phyloP scores from a whole-genome alignment of 2,797 vertebrate genomes.

The Chlorospingus flavigularis region DNA sequence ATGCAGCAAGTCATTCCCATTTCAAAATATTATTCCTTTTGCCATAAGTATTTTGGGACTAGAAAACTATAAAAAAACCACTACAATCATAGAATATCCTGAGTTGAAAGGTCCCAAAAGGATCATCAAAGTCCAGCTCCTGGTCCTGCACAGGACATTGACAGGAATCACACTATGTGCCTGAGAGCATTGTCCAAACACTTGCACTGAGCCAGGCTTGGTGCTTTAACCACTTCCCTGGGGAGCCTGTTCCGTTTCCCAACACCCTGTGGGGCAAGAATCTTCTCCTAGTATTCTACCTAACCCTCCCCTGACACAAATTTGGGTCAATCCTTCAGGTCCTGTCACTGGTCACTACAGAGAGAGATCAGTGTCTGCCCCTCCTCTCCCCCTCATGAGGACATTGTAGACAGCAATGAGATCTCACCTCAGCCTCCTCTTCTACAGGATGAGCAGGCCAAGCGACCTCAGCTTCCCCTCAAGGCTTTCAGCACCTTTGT shows the following conservation, averaged over 20 bases:
- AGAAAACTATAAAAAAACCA: neutral
- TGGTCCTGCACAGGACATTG: neutral
- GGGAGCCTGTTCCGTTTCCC: neutral
- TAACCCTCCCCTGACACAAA: neutral
- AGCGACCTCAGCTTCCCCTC: rapidly evolving
- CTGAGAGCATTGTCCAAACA: rapidly evolving
- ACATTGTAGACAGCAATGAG: neutral
- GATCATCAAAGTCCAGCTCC: neutral
- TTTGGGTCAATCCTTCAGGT: neutral
- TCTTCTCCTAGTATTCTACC: neutral
- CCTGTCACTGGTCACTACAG: neutral
- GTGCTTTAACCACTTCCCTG: neutral
- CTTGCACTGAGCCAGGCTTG: neutral
- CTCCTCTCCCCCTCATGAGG: neutral
- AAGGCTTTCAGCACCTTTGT: neutral
- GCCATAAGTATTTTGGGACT: neutral
- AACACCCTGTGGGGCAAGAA: neutral
- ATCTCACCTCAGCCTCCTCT: neutral
- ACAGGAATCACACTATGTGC: neutral
- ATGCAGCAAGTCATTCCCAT: neutral
- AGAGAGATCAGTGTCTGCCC: neutral
- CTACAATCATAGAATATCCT: neutral
- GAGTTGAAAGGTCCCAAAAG: neutral
- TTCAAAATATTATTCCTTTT: neutral
- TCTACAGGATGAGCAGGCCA: neutral